phyloP scores from a whole-genome alignment of 1,140 invertebrate species.

The Pseudomyrmex flavicornis region DNA sequence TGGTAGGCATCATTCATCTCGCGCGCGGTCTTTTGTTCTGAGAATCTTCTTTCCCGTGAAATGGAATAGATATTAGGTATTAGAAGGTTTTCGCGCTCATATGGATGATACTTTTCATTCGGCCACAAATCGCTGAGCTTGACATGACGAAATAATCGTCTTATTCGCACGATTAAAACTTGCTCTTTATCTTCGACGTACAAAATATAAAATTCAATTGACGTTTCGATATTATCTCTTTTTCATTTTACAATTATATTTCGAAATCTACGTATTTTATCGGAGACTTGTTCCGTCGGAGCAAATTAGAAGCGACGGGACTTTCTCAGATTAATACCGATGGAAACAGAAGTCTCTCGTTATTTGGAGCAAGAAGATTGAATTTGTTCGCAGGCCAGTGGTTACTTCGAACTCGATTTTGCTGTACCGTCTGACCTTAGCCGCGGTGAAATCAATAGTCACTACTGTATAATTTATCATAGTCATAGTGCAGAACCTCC shows the following conservation, averaged over 20 bases:
- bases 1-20: conserved; percentile 37
- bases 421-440: conserved; percentile 81
- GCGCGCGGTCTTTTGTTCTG: neutral
- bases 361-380: conserved; percentile 75
- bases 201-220: no score
- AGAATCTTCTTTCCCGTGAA: neutral
- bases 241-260: neutral
- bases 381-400: conserved; percentile 70
- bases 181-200: neutral
- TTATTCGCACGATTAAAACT: neutral
- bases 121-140: neutral
- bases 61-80: neutral
- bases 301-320: neutral
- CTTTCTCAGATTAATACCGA: neutral
- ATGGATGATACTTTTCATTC: neutral
- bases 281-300: neutral
- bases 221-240: no score
- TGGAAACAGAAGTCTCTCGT: conserved; percentile 37
- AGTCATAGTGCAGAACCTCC: conserved; percentile 73
- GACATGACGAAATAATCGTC: neutral
- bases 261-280: conserved; percentile 6
- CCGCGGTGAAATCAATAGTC: conserved; percentile 79
- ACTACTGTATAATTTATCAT: conserved; percentile 82
- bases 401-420: conserved; percentile 71
- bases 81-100: neutral